These are phyloP conservation scores for Sinocyclocheilus anophthalmus DNA, from an alignment of 2,113 vertebrate genomes.

Conservation along the genomic window DNA sequence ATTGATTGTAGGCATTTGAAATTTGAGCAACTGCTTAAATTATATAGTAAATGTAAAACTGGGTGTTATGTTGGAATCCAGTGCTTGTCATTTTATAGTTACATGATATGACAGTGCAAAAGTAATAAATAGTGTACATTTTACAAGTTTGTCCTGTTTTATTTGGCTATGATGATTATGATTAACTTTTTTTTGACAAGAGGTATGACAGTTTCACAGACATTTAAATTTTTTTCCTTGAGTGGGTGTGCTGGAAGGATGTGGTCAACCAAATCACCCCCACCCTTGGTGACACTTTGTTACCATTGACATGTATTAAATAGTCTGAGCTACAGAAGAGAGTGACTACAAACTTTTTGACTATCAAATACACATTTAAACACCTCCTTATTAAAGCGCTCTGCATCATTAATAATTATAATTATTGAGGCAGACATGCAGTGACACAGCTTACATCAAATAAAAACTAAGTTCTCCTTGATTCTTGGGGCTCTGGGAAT, in stretches of 20 bases:
- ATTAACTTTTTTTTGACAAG: not conserved
- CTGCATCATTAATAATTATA: not conserved
- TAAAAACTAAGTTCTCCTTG: not conserved
- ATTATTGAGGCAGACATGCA: not conserved
- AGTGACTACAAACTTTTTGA: not conserved
- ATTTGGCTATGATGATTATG: not conserved
- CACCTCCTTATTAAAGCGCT: not conserved
- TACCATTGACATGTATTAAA: conserved; percentile 35
- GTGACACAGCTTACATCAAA: not conserved
- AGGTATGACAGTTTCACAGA: not conserved
- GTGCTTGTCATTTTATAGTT: not conserved
- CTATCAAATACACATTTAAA: not conserved
- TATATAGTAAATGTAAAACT: not conserved
- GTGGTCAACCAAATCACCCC: conserved; percentile 32
- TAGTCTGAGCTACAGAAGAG: not conserved
- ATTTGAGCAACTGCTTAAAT: not conserved
- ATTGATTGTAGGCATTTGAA: not conserved
- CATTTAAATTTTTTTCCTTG: not conserved
- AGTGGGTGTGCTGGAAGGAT: conserved; percentile 50
- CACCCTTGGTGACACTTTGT: not conserved
- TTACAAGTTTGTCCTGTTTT: not conserved
- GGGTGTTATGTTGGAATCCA: not conserved
- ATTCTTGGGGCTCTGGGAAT: not conserved
- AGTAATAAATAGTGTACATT: not conserved
- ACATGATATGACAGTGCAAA: not conserved